Conservation (phyloP, 1,140 invertebrate species). For the Zaprionus camerounensis region DNA sequence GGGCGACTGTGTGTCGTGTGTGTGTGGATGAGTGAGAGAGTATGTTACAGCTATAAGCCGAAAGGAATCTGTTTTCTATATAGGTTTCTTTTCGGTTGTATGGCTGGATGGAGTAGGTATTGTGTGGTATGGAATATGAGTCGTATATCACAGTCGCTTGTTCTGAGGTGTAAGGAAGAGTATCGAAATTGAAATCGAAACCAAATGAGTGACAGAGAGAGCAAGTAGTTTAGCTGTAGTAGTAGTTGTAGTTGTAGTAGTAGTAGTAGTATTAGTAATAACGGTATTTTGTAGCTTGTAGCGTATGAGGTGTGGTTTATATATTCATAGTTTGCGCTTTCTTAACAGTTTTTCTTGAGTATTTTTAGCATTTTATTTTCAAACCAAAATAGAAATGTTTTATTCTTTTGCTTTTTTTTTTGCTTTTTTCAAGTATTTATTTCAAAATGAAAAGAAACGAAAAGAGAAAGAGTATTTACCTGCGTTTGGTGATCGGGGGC, state of each 20-base stretch:
- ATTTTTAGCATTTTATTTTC: conserved; percentile 56
- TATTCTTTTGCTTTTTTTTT: conserved; percentile 38
- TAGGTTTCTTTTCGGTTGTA: conserved; percentile 1
- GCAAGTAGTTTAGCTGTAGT: conserved; percentile 58
- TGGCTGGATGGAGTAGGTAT: conserved; percentile 5
- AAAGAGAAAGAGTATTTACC: conserved; percentile 85
- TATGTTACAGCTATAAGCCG: conserved; percentile 18
- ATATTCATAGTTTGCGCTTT: conserved; percentile 57
- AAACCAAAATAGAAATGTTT: conserved; percentile 64
- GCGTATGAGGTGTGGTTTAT: conserved; percentile 57
- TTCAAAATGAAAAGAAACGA: conserved; percentile 69
- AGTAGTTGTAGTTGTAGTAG: conserved; percentile 58
- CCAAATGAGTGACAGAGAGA: conserved; percentile 70
- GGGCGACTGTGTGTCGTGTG: conserved; percentile 5
- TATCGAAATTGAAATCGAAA: conserved; percentile 38
- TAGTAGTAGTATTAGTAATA: conserved; percentile 54
- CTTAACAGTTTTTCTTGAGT: conserved; percentile 60
- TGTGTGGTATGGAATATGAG: conserved; percentile 13
- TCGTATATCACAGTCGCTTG: conserved; percentile 40
- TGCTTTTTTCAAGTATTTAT: conserved; percentile 64
- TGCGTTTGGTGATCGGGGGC: conserved; percentile 85
- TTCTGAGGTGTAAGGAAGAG: conserved; percentile 28
- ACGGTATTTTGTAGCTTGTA: conserved; percentile 47
- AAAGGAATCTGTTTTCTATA: conserved; percentile 2
- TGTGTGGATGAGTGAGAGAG: conserved; percentile 3